A percentile compares a stretch with the other conserved stretches of the same genome.
These are phyloP conservation scores for Semnornis frantzii DNA, from an alignment of 2,113 vertebrate species.

Conservation along the genomic window DNA sequence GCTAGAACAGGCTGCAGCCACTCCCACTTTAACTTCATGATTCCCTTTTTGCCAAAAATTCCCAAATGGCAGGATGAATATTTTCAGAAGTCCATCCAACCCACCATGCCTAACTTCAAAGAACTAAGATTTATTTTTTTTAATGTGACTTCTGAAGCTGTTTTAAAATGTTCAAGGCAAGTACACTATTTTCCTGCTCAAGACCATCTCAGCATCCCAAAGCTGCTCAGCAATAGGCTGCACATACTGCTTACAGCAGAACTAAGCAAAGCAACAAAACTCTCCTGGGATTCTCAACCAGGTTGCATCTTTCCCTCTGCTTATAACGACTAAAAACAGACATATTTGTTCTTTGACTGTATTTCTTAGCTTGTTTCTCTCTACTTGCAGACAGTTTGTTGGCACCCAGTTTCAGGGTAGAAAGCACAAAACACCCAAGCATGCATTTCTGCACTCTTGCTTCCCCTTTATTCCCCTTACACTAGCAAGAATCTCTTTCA, in stretches of 20 bases:
- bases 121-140: background rate
- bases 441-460: constrained; percentile 5
- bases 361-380: background rate
- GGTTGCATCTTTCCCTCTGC: background rate
- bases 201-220: background rate
- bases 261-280: background rate
- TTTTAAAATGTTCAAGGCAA: background rate
- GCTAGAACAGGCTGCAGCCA: background rate
- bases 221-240: background rate
- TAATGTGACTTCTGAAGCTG: background rate
- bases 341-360: background rate
- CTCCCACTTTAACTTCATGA: background rate
- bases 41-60: background rate
- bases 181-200: background rate
- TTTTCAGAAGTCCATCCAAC: background rate
- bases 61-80: background rate
- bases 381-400: background rate
- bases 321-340: background rate
- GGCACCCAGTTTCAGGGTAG: background rate
- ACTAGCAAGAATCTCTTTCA: constrained; percentile 26
- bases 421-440: background rate
- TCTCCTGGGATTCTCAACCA: background rate
- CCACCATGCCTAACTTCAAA: background rate
- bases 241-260: background rate
- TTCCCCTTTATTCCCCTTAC: constrained; percentile 56